Evolutionary conservation across 37 sponge, comb jelly and placozoan genomes (phyloP), one percentile per base, ranked within the genome.

Genomic region (Bolinopsis microptera): DNA sequence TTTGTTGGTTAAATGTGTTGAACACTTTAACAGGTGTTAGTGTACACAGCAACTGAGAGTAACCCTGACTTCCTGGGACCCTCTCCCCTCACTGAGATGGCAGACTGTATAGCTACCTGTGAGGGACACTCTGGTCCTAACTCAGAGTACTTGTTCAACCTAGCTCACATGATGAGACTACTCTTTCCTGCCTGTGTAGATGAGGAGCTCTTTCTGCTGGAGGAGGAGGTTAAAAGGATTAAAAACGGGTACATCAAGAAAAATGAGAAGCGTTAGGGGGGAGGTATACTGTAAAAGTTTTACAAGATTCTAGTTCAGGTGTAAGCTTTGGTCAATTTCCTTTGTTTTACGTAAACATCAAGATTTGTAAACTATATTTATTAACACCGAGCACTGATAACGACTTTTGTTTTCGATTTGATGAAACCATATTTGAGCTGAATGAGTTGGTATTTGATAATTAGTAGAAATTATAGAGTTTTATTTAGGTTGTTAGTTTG

Each of bases 51-150:
- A 23, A 95, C 95, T 0, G 95, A 93, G 76, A 68, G 61, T 40
- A 97, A 97, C 72, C 95, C 94, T 0, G 82, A 95, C 35, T 97
- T 93, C 75, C 95, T 98, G 39, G 97, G 97, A 0, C 95, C 96
- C 30, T 95, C 95, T 0, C 83, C 97, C 0, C 41, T 96, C 30
- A 90, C 92, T 0, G 39, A 67, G 22, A 93, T 96, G 23, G 97
- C 97, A 0, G 35, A 93, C 69, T 94, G 94, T 24, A 94, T 98
- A 32, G 95, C 96, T 0, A 39, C 30, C 34, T 95, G 95, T 1
- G 30, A 38, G 40, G 99, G 99, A 0, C 92, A 92, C 27, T 5
- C 36, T 94, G 97, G 99, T 0, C 94, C 94, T 35, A 98, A 98
- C 82, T 92, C 94, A 24, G 97, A 97, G 94, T 98, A 98, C 94